phyloP scores from a whole-genome alignment of 2,797 vertebrate genomes.

The Sus cebifrons region DNA sequence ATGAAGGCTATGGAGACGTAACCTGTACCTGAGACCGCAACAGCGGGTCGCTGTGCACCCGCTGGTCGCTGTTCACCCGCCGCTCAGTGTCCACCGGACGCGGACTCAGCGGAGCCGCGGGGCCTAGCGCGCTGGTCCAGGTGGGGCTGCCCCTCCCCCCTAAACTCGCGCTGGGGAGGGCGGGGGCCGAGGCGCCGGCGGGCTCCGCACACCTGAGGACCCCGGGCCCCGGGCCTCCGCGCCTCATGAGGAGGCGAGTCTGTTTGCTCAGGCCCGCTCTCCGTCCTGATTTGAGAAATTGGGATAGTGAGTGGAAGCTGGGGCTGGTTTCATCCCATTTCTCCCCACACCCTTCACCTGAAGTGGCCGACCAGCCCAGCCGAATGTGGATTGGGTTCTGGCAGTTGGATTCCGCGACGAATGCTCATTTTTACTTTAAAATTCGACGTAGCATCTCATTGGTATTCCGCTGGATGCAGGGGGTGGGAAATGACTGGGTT shows the following conservation, averaged over 20 bases:
- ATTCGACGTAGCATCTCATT: neutral
- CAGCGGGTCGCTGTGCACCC: too few relatives aligned
- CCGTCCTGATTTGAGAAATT: neutral
- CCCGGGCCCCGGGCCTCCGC: too few relatives aligned
- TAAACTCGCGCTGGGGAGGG: neutral
- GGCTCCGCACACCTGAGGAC: neutral
- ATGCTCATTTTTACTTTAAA: constrained; percentile 9
- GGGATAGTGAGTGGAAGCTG: neutral
- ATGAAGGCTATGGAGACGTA: neutral
- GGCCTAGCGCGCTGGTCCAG: neutral
- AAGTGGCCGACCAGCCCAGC: neutral
- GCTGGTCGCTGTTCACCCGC: too few relatives aligned
- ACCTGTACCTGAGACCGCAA: neutral
- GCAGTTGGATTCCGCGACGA: neutral
- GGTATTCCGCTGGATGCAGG: too few relatives aligned
- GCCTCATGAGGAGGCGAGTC: neutral
- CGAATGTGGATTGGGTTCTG: neutral
- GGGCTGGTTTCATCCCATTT: neutral
- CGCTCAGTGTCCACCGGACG: too few relatives aligned
- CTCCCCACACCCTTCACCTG: neutral
- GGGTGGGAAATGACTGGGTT: neutral
- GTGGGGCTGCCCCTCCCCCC: neutral
- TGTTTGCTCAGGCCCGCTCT: neutral
- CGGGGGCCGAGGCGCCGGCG: too few relatives aligned
- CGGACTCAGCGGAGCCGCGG: too few relatives aligned